phyloP scores from a whole-genome alignment of 1,140 invertebrate species.

The Samia ricini region DNA sequence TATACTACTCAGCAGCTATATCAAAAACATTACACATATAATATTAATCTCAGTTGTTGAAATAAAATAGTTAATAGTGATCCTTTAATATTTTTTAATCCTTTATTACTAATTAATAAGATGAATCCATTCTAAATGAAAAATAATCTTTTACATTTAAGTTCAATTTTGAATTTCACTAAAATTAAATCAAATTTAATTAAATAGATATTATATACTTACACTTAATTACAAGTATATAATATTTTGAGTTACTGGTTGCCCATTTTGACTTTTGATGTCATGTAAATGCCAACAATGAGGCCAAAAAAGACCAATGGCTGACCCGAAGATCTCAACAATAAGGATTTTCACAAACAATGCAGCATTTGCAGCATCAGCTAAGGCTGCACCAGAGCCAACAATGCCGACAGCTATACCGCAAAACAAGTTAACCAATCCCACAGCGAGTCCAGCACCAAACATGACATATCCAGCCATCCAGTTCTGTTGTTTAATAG shows the following conservation, averaged over 20 bases:
- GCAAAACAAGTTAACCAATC: slow-evolving; percentile 96
- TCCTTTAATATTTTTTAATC: no score
- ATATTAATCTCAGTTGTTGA: no score
- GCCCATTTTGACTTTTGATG: slow-evolving; percentile 81
- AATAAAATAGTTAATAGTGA: no score
- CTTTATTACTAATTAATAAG: no score
- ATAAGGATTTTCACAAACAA: slow-evolving; percentile 99
- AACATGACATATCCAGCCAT: slow-evolving; percentile 95
- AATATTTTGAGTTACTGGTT: slow-evolving; percentile 68
- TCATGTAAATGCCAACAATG: slow-evolving; percentile 98
- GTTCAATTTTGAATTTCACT: no score
- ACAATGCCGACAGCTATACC: slow-evolving; percentile 97
- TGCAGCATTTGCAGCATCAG: slow-evolving; percentile 96
- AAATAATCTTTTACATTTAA: no score
- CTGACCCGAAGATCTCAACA: slow-evolving; percentile 98
- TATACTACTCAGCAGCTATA: no score
- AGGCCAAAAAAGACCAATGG: slow-evolving; percentile 98
- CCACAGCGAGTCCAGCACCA: slow-evolving; percentile 95
- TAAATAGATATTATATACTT: no score
- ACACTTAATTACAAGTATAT: slow-evolving; percentile 61
- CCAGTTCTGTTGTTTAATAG: slow-evolving; percentile 80
- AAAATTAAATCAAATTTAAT: no score
- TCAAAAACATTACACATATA: no score
- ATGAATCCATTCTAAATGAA: no score
- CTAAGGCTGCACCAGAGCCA: slow-evolving; percentile 95